These are phyloP conservation scores for Thelaira solivaga DNA, from an alignment of 2,888 invertebrate genomes.

Conservation along the genomic window DNA sequence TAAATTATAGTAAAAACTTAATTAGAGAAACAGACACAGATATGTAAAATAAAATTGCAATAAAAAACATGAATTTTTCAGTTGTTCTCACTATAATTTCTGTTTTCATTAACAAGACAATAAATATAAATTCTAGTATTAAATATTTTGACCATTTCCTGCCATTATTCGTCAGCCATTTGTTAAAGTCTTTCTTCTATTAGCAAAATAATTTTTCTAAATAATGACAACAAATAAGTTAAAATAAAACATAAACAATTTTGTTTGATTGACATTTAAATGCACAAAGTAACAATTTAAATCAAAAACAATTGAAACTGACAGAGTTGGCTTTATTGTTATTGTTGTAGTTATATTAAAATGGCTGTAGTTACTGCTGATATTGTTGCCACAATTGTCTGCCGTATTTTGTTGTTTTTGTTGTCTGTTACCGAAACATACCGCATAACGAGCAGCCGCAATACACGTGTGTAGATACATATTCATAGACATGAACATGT, in stretches of 20 bases:
- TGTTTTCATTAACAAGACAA: too few relatives aligned
- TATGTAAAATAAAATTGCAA: too few relatives aligned
- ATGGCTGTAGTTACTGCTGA: neutral
- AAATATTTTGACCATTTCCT: too few relatives aligned
- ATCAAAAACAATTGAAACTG: constrained; percentile 52
- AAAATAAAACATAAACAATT: constrained; percentile 43
- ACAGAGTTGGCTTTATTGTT: constrained; percentile 40
- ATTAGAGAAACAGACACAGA: too few relatives aligned
- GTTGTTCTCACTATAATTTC: too few relatives aligned
- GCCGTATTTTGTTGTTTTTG: constrained; percentile 4
- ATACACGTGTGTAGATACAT: constrained; percentile 35
- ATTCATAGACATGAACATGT: constrained; percentile 38
- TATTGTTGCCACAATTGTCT: neutral
- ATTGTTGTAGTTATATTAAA: constrained; percentile 3
- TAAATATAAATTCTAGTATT: too few relatives aligned
- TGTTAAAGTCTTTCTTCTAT: too few relatives aligned
- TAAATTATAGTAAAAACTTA: too few relatives aligned
- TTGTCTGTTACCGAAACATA: constrained; percentile 39
- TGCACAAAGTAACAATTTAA: constrained; percentile 37
- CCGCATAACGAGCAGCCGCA: constrained; percentile 45
- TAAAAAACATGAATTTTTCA: too few relatives aligned
- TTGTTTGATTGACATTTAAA: constrained; percentile 50
- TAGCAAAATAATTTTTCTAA: neutral
- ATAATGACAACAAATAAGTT: neutral
- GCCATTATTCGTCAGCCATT: too few relatives aligned